Conservation (phyloP, 2,888 invertebrate species). For the Spilosoma lubricipeda region DNA sequence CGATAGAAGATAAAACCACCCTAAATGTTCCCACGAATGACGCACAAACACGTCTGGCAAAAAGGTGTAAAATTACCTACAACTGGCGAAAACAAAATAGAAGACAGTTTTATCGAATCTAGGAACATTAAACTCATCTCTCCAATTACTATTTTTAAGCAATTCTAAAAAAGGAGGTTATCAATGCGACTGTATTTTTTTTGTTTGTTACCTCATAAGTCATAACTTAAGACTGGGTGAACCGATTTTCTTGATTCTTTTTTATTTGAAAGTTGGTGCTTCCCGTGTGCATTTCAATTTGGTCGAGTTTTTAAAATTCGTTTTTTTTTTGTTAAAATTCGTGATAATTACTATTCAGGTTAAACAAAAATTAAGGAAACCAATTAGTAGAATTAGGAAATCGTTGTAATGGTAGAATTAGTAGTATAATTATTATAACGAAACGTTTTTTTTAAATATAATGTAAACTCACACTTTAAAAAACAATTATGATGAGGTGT, state of each 20-base stretch:
- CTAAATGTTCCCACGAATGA: constrained; percentile 15
- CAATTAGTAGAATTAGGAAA: not conserved
- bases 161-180: too few species aligned
- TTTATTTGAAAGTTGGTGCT: too few species aligned
- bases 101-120: not conserved
- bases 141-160: not conserved
- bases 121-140: not conserved
- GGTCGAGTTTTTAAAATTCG: too few species aligned
- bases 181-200: too few species aligned
- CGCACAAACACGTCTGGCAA: not conserved
- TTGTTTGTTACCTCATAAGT: too few species aligned
- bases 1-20: constrained; percentile 39
- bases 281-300: too few species aligned
- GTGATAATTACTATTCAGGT: too few species aligned
- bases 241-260: too few species aligned
- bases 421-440: not conserved
- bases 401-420: too few species aligned
- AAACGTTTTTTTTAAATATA: not conserved
- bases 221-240: too few species aligned
- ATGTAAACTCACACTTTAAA: not conserved
- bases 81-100: not conserved
- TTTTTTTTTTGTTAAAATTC: too few species aligned
- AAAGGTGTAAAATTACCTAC: not conserved
- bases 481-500: not conserved
- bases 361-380: not conserved